A percentile compares a stretch with the other conserved stretches of the same genome.
These are phyloP conservation scores for Zaprionus lineosus DNA, from an alignment of 2,888 invertebrate species.

Conservation along the genomic window DNA sequence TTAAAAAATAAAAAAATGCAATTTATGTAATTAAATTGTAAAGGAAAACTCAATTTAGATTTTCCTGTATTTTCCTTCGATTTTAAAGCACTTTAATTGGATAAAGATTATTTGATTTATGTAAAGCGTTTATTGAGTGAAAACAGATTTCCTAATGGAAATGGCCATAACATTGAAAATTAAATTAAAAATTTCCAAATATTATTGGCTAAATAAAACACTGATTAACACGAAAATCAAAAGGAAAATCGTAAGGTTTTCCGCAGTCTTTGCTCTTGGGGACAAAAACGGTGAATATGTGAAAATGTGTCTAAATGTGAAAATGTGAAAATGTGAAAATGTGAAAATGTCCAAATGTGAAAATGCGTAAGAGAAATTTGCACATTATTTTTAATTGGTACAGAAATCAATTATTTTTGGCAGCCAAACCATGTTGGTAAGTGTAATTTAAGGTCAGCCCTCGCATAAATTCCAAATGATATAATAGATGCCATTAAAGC, in stretches of 20 bases:
- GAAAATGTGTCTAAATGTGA: neutral
- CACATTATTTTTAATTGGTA: neutral
- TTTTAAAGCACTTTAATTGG: slow-evolving; percentile 22
- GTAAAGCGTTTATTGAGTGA: slow-evolving; percentile 33
- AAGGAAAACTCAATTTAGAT: too few species aligned
- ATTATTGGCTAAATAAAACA: slow-evolving; percentile 23
- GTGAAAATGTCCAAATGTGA: too few species aligned
- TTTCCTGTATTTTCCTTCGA: neutral
- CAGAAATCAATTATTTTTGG: neutral
- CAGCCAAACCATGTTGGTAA: slow-evolving; percentile 2
- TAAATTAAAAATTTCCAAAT: slow-evolving; percentile 14
- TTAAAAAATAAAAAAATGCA: too few species aligned
- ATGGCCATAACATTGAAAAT: slow-evolving; percentile 24
- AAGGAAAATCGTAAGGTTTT: too few species aligned
- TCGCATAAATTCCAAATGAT: slow-evolving; percentile 15
- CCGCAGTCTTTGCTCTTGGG: too few species aligned
- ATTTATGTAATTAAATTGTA: too few species aligned
- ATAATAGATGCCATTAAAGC: slow-evolving; percentile 31
- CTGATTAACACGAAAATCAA: slow-evolving; percentile 2
- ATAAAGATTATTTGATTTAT: slow-evolving; percentile 50
- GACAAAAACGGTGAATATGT: too few species aligned
- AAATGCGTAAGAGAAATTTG: too few species aligned
- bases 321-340: too few species aligned
- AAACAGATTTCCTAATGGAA: slow-evolving; percentile 42
- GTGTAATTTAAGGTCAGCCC: slow-evolving; percentile 32